These are phyloP conservation scores for Acrocephalus scirpaceus DNA, from an alignment of 2,797 vertebrate genomes.

Conservation along the genomic window DNA sequence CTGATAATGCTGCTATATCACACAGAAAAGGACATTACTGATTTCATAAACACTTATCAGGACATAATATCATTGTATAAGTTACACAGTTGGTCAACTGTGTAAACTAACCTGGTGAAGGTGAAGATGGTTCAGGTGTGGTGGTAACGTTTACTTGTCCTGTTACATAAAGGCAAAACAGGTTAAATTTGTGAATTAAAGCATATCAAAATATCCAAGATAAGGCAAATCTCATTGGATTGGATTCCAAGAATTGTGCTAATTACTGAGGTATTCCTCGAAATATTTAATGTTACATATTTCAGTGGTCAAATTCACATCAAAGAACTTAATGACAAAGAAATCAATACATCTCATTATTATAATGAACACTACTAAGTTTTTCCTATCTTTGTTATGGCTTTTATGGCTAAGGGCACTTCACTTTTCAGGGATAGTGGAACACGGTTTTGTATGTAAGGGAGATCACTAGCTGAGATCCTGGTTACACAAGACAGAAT, in stretches of 20 bases:
- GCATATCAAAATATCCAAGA: background rate
- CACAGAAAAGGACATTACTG: background rate
- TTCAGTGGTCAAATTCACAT: background rate
- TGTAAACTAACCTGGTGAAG: slow-evolving; percentile 29
- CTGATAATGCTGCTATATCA: background rate
- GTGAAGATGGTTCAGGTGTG: background rate
- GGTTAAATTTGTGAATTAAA: background rate
- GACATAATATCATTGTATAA: background rate
- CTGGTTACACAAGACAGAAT: background rate
- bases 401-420: background rate
- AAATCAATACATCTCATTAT: background rate
- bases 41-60: background rate
- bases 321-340: background rate
- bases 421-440: background rate
- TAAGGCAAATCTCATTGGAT: background rate
- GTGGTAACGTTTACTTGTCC: background rate
- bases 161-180: background rate
- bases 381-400: background rate
- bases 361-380: background rate
- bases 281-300: background rate
- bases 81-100: background rate
- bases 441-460: background rate
- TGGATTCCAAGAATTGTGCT: background rate
- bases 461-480: background rate
- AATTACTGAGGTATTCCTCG: background rate